Percentiles rank a stretch among this genome's conserved stretches.
phyloP scores from a whole-genome alignment of 1,140 invertebrate genomes.

The Meloidogyne floridensis region DNA sequence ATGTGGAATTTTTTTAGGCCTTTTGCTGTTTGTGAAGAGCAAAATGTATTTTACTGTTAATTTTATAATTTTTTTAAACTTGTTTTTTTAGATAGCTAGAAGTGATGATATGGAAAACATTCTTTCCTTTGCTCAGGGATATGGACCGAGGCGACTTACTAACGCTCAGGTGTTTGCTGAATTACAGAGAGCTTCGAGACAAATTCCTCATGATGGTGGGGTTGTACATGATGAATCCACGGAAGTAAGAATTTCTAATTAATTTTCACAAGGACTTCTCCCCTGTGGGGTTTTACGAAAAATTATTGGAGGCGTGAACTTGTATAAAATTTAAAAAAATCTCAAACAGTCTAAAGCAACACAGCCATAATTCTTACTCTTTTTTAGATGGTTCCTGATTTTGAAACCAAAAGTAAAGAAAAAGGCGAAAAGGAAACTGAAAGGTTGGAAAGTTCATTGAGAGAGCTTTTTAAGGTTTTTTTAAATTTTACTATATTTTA shows the following conservation, averaged over 20 bases:
- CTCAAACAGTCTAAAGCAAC: too few species aligned
- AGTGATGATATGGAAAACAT: constrained; percentile 33
- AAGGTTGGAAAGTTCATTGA: neutral
- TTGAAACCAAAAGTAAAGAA: constrained; percentile 1
- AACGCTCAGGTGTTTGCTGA: neutral
- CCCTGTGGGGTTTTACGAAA: too few species aligned
- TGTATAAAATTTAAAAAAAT: too few species aligned
- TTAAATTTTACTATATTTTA: neutral
- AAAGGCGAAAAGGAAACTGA: neutral
- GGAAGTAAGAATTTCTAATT: neutral
- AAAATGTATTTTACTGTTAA: constrained; percentile 34
- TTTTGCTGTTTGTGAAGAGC: constrained; percentile 39
- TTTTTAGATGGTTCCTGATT: neutral
- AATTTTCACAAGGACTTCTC: too few species aligned
- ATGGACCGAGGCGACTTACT: neutral
- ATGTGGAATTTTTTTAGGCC: constrained; percentile 47
- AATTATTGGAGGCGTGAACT: too few species aligned
- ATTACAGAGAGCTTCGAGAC: neutral
- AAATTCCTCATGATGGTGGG: neutral
- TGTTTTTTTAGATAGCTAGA: constrained; percentile 27
- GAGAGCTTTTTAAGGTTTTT: neutral
- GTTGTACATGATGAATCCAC: neutral
- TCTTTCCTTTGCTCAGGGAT: neutral
- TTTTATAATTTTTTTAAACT: constrained; percentile 2
- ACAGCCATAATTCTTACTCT: neutral